These are phyloP conservation scores for Rhynchophorus ferrugineus DNA, from an alignment of 1,140 invertebrate genomes.

Conservation along the genomic window DNA sequence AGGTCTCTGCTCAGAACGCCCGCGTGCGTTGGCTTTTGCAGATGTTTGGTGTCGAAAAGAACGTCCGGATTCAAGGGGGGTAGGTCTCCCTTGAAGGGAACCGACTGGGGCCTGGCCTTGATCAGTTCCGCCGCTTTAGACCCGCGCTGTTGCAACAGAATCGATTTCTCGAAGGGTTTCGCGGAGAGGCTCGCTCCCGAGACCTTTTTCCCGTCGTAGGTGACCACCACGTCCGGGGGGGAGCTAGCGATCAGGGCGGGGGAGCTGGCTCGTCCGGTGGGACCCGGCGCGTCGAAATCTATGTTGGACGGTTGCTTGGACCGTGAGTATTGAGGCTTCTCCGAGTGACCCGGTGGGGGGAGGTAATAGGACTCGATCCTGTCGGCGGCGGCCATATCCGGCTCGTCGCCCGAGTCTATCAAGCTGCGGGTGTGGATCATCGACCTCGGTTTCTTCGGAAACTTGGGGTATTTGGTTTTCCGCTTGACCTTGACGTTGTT, in stretches of 20 bases:
- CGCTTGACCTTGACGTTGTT: conserved; percentile 59
- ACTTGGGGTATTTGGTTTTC: conserved; percentile 25
- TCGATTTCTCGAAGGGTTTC: conserved; percentile 43
- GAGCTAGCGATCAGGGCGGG: conserved; percentile 27
- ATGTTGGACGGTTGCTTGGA: conserved; percentile 30
- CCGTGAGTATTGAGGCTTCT: conserved; percentile 33
- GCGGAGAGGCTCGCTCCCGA: conserved; percentile 55
- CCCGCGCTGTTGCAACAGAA: conserved; percentile 43
- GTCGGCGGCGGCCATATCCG: conserved; percentile 58
- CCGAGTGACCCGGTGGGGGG: conserved; percentile 44
- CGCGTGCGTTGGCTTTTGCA: conserved; percentile 27
- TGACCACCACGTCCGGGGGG: conserved; percentile 50
- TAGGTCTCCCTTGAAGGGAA: conserved; percentile 61
- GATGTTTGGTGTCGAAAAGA: conserved; percentile 33
- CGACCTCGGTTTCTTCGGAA: conserved; percentile 27
- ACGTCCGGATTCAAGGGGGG: conserved; percentile 46
- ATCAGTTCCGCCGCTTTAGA: conserved; percentile 51
- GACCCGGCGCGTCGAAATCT: conserved; percentile 27
- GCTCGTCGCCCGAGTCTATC: conserved; percentile 26
- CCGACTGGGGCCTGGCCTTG: conserved; percentile 60
- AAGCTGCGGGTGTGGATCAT: conserved; percentile 20
- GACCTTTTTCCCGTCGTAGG: conserved; percentile 65
- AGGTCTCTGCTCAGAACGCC: conserved; percentile 32
- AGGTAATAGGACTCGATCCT: conserved; percentile 60
- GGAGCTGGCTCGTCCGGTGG: neutral